phyloP scores from a whole-genome alignment of 2,113 vertebrate genomes.

The Sinosuthora webbiana region DNA sequence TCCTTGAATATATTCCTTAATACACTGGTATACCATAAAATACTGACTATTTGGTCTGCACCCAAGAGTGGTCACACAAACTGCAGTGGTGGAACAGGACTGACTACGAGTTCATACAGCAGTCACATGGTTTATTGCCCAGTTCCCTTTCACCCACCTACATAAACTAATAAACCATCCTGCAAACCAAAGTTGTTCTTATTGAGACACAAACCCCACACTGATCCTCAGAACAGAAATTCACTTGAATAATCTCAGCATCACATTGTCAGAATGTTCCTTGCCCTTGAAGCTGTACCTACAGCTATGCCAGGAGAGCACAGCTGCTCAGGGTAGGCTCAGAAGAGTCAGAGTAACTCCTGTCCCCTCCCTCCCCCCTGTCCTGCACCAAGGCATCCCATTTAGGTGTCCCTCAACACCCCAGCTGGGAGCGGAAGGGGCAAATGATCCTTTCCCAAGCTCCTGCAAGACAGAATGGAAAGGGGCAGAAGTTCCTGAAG shows the following conservation, averaged over 20 bases:
- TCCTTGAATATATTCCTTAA: background rate
- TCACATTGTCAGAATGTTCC: background rate
- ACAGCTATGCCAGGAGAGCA: accelerated
- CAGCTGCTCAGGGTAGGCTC: background rate
- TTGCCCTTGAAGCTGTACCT: background rate
- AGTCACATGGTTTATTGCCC: background rate
- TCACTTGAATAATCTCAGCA: background rate
- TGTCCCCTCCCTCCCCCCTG: accelerated
- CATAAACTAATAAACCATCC: background rate
- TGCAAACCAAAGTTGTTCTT: background rate
- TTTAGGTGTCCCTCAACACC: too few species aligned
- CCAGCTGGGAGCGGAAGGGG: background rate
- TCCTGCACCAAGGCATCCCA: background rate
- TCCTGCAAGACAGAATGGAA: background rate
- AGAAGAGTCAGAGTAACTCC: background rate
- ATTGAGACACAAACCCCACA: background rate
- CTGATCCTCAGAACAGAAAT: background rate
- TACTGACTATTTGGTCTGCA: background rate
- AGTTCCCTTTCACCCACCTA: background rate
- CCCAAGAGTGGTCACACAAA: background rate
- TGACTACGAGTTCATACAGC: background rate
- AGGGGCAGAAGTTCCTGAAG: background rate
- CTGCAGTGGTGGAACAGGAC: background rate
- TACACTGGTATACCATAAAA: background rate
- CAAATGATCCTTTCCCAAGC: background rate